Evolutionary conservation across 2,113 vertebrate species (phyloP), one percentile per base, ranked within the genome.

Genomic region (Corynorhinus townsendii): DNA sequence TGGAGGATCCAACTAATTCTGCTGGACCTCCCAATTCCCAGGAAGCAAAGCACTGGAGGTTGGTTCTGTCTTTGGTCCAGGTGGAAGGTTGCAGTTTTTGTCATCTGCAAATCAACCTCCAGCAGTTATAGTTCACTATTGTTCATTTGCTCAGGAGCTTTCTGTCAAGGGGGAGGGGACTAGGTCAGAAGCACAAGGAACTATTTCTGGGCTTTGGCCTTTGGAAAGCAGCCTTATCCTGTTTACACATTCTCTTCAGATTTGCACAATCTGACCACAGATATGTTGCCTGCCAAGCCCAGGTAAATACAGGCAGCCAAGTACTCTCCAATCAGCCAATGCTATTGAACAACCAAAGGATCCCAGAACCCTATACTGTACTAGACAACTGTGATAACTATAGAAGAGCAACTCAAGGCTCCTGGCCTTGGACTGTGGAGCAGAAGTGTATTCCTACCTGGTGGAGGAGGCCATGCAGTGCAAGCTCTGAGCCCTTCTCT

Each of bases 301-400:
- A 92, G 94, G 95, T 94, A 95, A 92, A 93, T 12, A 96, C 40
- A 92, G 73, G 79, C 73, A 72, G 43, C 71, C 54, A 86, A 89
- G 49, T 26, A 59, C 93, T 62, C 30, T 91, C 69, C 9, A 56
- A 11, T 54, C 19, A 45, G 54, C 35, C 38, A 86, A 38, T 75
- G 71, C 72, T 69, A 38, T 7, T 86, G 71, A 76, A 64, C 38
- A 94, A 95, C 38, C 30, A 17, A 62, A 4, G 30, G 56, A 40
- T 11, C 33, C 73, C 62, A 83, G 91, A 89, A 81, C 5, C 69
- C 38, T 59, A 30, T 4, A 56, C 38, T 66, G 30, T 8, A 54
- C 62, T 24, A 59, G 75, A 49, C 47, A 73, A 59, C 76, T 33
- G 12, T 62, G 83, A 72, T 83, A 81, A 77, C 73, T 45, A 35